Evolutionary conservation across 2,888 invertebrate genomes (phyloP).

Genomic region (Melipona bicolor): DNA sequence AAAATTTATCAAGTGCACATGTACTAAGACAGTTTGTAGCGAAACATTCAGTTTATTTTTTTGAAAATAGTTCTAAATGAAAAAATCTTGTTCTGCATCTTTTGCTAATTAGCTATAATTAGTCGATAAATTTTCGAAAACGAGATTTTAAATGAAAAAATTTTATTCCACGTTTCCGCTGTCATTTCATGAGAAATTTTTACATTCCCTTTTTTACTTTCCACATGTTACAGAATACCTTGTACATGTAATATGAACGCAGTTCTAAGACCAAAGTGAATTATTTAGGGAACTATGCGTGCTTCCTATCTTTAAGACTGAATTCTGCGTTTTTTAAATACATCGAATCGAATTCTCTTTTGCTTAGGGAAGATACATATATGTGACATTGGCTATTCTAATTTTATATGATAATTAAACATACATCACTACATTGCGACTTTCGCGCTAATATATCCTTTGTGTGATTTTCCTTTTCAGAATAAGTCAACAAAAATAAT

Average conservation of each 20-base stretch:
- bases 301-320: constrained; percentile 80
- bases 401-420: constrained; percentile 17
- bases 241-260: constrained; percentile 45
- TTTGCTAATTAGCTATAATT: no score
- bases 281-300: constrained; percentile 65
- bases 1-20: no score
- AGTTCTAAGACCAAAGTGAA: constrained; percentile 59
- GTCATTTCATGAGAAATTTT: no score
- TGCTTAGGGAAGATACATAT: constrained; percentile 21
- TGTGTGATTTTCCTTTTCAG: constrained; percentile 34
- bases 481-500: constrained; percentile 39
- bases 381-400: constrained; percentile 34
- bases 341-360: constrained; percentile 45
- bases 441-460: constrained; percentile 23
- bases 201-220: no score
- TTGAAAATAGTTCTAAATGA: no score
- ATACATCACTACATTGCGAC: constrained; percentile 28
- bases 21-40: no score
- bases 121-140: no score
- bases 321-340: constrained; percentile 71
- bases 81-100: no score
- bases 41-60: no score
- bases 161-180: no score
- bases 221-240: no score
- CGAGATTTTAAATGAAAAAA: no score